A percentile compares a stretch with the other conserved stretches of the same genome.
These are phyloP conservation scores for Cenopis cana DNA, from an alignment of 2,888 invertebrate genomes.

Conservation along the genomic window DNA sequence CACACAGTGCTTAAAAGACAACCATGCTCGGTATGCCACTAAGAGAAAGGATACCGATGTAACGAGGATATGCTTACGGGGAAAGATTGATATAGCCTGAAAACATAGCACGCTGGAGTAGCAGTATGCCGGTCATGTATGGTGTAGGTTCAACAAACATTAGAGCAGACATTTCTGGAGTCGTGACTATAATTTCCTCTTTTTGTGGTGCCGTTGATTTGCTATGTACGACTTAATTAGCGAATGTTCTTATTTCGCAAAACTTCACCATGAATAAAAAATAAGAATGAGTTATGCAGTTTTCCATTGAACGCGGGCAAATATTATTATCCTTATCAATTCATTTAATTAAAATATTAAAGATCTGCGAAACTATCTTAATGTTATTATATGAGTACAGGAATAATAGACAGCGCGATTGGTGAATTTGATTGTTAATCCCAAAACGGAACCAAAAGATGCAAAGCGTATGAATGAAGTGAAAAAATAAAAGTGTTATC, in stretches of 20 bases:
- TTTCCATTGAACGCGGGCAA: not conserved
- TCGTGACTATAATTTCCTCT: no score
- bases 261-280: not conserved
- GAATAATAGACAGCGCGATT: not conserved
- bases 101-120: no score
- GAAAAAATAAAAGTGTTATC: no score
- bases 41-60: no score
- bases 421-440: not conserved
- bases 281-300: not conserved
- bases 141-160: no score
- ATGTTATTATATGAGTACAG: not conserved
- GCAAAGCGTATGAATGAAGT: constrained; percentile 23
- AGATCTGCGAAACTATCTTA: not conserved
- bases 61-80: no score
- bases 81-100: no score
- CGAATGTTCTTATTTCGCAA: not conserved
- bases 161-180: no score
- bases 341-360: not conserved
- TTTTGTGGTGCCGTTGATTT: no score
- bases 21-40: no score
- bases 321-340: not conserved
- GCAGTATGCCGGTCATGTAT: no score
- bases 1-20: no score
- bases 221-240: not conserved
- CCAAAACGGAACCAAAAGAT: constrained; percentile 25